phyloP scores from a whole-genome alignment of 1,140 invertebrate species.

The Leptonema lineaticorne region DNA sequence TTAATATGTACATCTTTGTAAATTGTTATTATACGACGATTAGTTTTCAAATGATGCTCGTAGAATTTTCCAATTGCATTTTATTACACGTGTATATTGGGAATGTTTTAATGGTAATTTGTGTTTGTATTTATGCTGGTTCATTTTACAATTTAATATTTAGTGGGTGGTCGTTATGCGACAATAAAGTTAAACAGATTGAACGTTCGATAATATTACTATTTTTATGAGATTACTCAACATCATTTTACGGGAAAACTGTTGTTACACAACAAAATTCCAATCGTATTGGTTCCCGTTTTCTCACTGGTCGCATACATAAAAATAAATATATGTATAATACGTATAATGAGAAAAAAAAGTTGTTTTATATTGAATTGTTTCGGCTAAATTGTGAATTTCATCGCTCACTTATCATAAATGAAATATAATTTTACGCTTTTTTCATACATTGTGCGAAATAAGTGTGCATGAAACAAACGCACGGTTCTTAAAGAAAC shows the following conservation, averaged over 20 bases:
- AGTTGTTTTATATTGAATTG: neutral
- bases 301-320: no score
- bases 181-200: neutral
- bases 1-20: no score
- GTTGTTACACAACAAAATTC: neutral
- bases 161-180: slow-evolving; percentile 2
- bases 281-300: no score
- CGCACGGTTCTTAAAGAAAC: no score
- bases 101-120: neutral
- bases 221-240: neutral
- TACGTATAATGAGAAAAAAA: no score
- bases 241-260: neutral
- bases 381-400: neutral
- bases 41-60: neutral
- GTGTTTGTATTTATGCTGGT: neutral
- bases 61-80: neutral
- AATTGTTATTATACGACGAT: no score
- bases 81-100: neutral
- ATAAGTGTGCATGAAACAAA: no score
- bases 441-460: no score
- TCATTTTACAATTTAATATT: slow-evolving; percentile 8
- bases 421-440: no score
- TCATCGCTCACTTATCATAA: no score
- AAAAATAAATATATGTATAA: no score
- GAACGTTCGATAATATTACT: neutral